Evolutionary conservation across 1,140 invertebrate species (phyloP), one percentile per base, ranked within the genome.

Genomic region (Macrobrachium nipponense): DNA sequence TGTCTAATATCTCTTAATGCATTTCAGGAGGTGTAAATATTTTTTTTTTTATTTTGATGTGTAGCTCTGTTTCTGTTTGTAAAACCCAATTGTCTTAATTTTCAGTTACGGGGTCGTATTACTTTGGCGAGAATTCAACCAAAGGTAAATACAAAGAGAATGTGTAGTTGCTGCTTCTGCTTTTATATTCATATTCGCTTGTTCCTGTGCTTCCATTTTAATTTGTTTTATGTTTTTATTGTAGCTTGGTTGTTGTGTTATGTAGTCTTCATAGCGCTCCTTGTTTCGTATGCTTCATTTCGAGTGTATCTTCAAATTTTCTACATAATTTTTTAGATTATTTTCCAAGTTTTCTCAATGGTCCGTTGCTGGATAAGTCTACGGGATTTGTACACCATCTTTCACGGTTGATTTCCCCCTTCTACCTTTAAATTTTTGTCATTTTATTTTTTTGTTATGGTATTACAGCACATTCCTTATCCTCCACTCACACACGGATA

Each of bases 41-140:
- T 15, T 43, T 23, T 60, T 61, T 18, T 79, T 14, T 27, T 79
- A 23, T 23, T 61, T 17, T 8, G 36, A 23, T 4, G 43, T 27
- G 10, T 61, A 61, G 51, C 58, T 59, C n/a, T 78, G 43, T 15
- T 15, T 78, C 23, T 59, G 75, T 78, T 60, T 70, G 59, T 70
- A 73, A 79, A 80, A 36, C 18, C 51, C 8, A 68, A 17, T 15
- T 86, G 75, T 86, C 83, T 86, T 86, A 20, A 80, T 86, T 86
- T 86, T 79, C 83, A 86, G 83, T 86, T 62, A 72, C 83, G 51
- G 83, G 83, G 23, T 59, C 83, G 76, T 86, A 86, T 80, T 72
- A 70, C 36, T 86, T 80, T 86, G 83, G 83, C 20, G 83, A 86
- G 83, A 86, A 79, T 23, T 80, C 83, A n/a, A 51, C 83, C 20